Evolutionary conservation across 2,888 invertebrate species (phyloP).

Genomic region (Gibbula magus): DNA sequence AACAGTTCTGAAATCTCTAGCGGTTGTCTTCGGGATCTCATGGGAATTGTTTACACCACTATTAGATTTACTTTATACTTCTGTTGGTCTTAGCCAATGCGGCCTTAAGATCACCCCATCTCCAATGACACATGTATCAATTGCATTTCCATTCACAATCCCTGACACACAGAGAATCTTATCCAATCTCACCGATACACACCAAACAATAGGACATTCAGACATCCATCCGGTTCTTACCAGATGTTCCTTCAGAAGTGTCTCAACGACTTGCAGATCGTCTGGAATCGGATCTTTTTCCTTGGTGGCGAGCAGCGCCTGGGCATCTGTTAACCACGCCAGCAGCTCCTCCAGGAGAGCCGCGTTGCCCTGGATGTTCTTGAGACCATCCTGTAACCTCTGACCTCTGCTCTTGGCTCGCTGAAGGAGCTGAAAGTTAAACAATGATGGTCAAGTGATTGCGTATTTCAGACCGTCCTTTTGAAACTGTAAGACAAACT

Average conservation of each 20-base stretch:
- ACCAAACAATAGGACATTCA: background rate
- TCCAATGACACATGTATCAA: no score
- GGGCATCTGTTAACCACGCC: slow-evolving; percentile 73
- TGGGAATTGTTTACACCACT: no score
- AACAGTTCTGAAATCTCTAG: no score
- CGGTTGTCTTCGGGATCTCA: no score
- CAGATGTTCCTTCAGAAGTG: slow-evolving; percentile 71
- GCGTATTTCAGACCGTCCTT: no score
- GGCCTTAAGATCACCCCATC: no score
- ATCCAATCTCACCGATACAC: background rate
- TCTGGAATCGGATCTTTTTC: slow-evolving; percentile 73
- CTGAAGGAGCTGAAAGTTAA: slow-evolving; percentile 48
- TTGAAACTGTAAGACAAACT: no score
- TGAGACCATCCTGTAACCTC: slow-evolving; percentile 70
- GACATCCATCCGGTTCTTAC: slow-evolving; percentile 43
- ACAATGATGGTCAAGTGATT: background rate
- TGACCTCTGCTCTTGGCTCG: slow-evolving; percentile 64
- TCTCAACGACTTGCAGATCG: slow-evolving; percentile 72
- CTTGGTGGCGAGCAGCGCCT: slow-evolving; percentile 72
- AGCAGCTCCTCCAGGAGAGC: slow-evolving; percentile 72
- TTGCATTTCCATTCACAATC: no score
- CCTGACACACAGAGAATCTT: no score
- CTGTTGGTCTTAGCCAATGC: no score
- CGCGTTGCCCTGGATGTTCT: slow-evolving; percentile 71
- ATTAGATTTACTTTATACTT: no score